These are phyloP conservation scores for Aphaenogaster rudis DNA, from an alignment of 1,140 invertebrate genomes.

Conservation along the genomic window DNA sequence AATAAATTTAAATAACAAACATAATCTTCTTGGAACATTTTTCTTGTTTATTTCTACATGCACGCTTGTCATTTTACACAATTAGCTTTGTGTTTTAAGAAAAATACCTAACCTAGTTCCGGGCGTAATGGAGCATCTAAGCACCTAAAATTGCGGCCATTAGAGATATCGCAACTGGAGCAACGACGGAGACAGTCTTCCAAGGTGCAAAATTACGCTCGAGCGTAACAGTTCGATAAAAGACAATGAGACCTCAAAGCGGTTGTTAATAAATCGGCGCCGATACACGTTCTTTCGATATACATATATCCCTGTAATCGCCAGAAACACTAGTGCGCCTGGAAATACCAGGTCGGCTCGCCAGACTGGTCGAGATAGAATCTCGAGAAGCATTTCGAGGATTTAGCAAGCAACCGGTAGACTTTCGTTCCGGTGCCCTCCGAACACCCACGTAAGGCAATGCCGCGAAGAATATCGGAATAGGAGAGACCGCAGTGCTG, in stretches of 20 bases:
- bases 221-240: conserved; percentile 14
- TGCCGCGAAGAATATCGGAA: conserved; percentile 61
- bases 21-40: neutral
- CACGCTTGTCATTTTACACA: neutral
- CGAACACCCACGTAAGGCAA: conserved; percentile 74
- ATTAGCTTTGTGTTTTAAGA: conserved; percentile 26
- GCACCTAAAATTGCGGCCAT: conserved; percentile 28
- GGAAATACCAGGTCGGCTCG: conserved; percentile 69
- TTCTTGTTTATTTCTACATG: neutral
- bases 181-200: neutral
- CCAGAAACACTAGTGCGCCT: conserved; percentile 55
- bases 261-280: conserved; percentile 38
- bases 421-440: conserved; percentile 74
- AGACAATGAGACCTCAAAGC: conserved; percentile 34
- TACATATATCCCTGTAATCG: conserved; percentile 57
- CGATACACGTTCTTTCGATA: neutral
- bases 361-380: conserved; percentile 69
- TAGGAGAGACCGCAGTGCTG: conserved; percentile 51
- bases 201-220: conserved; percentile 41
- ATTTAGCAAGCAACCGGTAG: conserved; percentile 70
- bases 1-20: neutral
- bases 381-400: conserved; percentile 70
- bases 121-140: conserved; percentile 25
- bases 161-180: conserved; percentile 4
- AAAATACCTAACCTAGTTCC: neutral